phyloP scores from a whole-genome alignment of 2,113 vertebrate species.

The Phalacrocorax brasilianus region DNA sequence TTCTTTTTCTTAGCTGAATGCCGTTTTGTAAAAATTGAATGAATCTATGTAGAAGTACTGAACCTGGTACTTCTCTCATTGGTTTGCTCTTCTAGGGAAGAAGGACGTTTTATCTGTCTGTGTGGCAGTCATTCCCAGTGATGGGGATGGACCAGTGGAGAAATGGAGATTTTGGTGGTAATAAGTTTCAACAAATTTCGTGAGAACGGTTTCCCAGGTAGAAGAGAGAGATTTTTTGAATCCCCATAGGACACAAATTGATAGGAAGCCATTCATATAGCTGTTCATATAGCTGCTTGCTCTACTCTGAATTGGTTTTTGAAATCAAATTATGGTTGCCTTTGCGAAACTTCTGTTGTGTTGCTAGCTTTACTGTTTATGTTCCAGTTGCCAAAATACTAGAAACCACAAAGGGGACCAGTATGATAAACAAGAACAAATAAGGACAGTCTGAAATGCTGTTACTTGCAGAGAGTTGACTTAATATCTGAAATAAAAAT shows the following conservation, averaged over 20 bases:
- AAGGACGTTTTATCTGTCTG: neutral
- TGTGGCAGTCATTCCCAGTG: neutral
- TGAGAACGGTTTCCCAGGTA: neutral
- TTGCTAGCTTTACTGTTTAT: constrained; percentile 34
- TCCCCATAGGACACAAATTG: neutral
- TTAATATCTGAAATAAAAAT: constrained; percentile 18
- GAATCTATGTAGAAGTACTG: neutral
- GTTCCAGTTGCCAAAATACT: constrained; percentile 45
- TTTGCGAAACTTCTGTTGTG: neutral
- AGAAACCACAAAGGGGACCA: constrained; percentile 20
- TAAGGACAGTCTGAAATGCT: neutral
- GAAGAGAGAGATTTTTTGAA: neutral
- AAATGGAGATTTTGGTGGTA: neutral
- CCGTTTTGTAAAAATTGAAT: neutral
- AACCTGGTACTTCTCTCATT: neutral
- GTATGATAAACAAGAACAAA: constrained; percentile 50
- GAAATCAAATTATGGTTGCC: neutral
- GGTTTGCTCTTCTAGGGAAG: neutral
- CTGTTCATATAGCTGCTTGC: neutral
- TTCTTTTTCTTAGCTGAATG: neutral
- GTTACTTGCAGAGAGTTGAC: neutral
- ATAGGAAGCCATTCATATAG: neutral
- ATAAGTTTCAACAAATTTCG: neutral
- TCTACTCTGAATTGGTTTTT: neutral
- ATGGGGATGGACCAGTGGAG: neutral